Base-by-base conservation (phyloP, 2,888 invertebrate species). In the Acleris literana region DNA sequence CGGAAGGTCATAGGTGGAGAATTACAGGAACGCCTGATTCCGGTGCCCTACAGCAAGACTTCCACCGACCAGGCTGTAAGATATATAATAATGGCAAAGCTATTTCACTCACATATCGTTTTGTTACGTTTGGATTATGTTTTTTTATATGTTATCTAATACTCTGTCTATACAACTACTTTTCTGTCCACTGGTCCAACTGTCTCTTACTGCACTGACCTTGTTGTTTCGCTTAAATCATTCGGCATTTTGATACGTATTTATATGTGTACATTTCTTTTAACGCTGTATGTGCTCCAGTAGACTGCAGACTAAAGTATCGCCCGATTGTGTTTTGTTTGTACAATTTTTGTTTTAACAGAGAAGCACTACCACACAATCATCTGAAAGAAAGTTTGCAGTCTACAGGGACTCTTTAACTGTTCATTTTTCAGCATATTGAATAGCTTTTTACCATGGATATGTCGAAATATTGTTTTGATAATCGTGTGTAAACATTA, bases 61-160 rank as follows among this genome's bases (percentile, higher is more conserved):
- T 98, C 98, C 94, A 99, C 98, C 95, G 99, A 99, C 96, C 99
- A 99, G 97, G 98, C 98, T 97, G 99, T 99, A 99, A 99, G 99
- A 96, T 82, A 82, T 83, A 76, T 76, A 72, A 79, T 77, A 83
- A 72, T 79, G 82, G 75, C 81, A 81, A 80, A 80, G 86, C 82
- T 86, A 83, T 85, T 83, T 86, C 86, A 85, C 82, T 87, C 87
- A 85, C 85, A 77, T 85, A 81, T 81, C 76, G 74, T 65, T 63
- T 70, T 68, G 62, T 85, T 87, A 79, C 79, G 77, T 84, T 87
- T 86, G 79, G 75, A 78, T 81, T 86, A 85, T 77, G 76, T 77
- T 81, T 84, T 82, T 81, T 82, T 55, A 76, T 83, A 75, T 81
- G 82, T 87, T 85, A 76, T 74, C 83, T 82, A 82, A 85, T 84